phyloP scores from a whole-genome alignment of 1,140 invertebrate genomes.

The Battus philenor region DNA sequence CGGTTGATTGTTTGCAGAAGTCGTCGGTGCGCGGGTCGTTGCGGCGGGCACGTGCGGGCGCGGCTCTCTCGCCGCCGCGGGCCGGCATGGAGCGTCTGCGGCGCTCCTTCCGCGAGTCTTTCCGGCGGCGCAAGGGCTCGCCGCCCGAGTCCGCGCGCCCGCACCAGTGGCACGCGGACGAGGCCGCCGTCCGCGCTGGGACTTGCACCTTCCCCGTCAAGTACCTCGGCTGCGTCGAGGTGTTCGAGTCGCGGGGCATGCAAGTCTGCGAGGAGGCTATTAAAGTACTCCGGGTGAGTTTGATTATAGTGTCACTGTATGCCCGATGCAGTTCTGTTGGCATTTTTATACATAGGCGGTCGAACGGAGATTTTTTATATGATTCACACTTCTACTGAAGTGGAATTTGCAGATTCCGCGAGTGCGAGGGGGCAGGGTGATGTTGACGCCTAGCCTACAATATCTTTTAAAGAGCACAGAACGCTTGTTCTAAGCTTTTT shows the following conservation, averaged over 20 bases:
- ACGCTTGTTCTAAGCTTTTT: too few species aligned
- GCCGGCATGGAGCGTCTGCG: slow-evolving; percentile 93
- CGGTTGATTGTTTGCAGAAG: slow-evolving; percentile 73
- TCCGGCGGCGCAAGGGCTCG: slow-evolving; percentile 87
- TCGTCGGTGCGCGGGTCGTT: slow-evolving; percentile 74
- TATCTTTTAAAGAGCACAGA: too few species aligned
- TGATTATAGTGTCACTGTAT: not conserved
- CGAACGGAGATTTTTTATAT: too few species aligned
- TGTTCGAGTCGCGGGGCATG: slow-evolving; percentile 99
- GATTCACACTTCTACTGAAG: too few species aligned
- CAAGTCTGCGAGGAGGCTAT: slow-evolving; percentile 99
- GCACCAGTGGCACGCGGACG: slow-evolving; percentile 99
- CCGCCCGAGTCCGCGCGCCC: slow-evolving; percentile 95
- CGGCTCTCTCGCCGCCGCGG: slow-evolving; percentile 83
- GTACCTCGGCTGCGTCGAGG: slow-evolving; percentile 99
- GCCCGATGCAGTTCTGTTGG: too few species aligned
- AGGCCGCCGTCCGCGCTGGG: slow-evolving; percentile 94
- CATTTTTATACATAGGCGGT: too few species aligned
- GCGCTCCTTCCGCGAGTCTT: slow-evolving; percentile 94
- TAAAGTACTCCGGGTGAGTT: slow-evolving; percentile 91
- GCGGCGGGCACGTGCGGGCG: slow-evolving; percentile 78
- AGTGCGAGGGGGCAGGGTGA: too few species aligned
- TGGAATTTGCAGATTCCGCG: too few species aligned
- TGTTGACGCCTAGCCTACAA: too few species aligned
- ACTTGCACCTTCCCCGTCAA: slow-evolving; percentile 98